phyloP scores from a whole-genome alignment of 1,140 invertebrate species.

The Panonychus citri region DNA sequence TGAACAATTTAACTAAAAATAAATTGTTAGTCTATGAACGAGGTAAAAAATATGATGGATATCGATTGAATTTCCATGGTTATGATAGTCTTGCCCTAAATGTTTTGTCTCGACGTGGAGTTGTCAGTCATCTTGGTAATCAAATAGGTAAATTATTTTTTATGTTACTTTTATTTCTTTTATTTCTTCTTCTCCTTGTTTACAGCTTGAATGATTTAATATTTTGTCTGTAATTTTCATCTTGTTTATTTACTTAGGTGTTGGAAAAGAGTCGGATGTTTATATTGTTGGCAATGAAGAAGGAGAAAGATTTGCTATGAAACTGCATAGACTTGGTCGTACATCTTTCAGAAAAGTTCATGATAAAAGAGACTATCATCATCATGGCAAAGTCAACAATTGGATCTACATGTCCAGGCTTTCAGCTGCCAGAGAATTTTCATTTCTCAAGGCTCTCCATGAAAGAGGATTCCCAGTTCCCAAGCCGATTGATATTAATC shows the following conservation, averaged over 20 bases:
- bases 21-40: constrained; percentile 70
- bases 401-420: constrained; percentile 95
- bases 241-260: constrained; percentile 18
- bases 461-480: constrained; percentile 82
- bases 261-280: constrained; percentile 72
- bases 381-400: constrained; percentile 39
- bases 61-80: constrained; percentile 76
- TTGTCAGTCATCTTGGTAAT: constrained; percentile 72
- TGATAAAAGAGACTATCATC: constrained; percentile 92
- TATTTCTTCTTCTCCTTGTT: too few species aligned
- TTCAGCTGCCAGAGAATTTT: constrained; percentile 91
- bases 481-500: constrained; percentile 74
- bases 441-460: constrained; percentile 76
- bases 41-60: constrained; percentile 85
- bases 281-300: constrained; percentile 16
- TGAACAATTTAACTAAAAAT: constrained; percentile 73
- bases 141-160: constrained; percentile 51
- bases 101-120: constrained; percentile 47
- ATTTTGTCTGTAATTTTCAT: not conserved
- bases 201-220: too few species aligned
- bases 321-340: constrained; percentile 46
- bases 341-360: constrained; percentile 92
- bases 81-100: constrained; percentile 94
- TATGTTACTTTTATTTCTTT: too few species aligned
- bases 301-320: constrained; percentile 21